Evolutionary conservation across 2,797 vertebrate genomes (phyloP), one percentile per base, ranked within the genome.

Genomic region (Myripristis jacobus): DNA sequence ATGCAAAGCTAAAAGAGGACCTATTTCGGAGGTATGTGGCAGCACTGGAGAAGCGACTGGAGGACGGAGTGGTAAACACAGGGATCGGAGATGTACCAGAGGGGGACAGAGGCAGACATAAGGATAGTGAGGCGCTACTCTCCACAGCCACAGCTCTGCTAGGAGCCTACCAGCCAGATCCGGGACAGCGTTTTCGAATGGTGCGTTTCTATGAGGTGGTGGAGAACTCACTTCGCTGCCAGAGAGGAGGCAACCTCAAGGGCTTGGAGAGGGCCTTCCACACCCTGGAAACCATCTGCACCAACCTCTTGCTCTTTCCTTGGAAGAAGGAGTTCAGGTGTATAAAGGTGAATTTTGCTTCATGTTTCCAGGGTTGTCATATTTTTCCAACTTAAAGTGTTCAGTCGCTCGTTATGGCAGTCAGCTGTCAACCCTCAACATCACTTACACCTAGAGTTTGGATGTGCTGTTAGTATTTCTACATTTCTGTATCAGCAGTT

Each of bases 311-410:
- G 77, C 96, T 99, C 46, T 98, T 96, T 86, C 98, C 98, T 7
- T 99, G 98, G 98, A 99, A 99, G 91, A 99, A 99, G 87, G 98
- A 99, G 81, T 99, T 98, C 91, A 95, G 94, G 83, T 97, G 91
- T 84, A 99, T 99, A 81, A 99, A 99, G 95, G 98, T 99, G 87
- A 61, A 82, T 73, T 38, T 24, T 66, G 1, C 53, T 52, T 46
- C 27, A 13, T 41, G 36, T 53, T 50, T 21, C 38, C 4, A 50
- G 11, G 6, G 1, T 44, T 22, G 6, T 64, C 5, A 21, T 34
- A 18, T 22, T 66, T 31, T 53, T 55, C 9, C 21, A n/a, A 36
- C n/a, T 36, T 58, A 36, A 36, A 47, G 11, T n/a, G n/a, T n/a
- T n/a, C n/a, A 36, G 10, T 8, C 2, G 34, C 10, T 36, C 2